Base-by-base conservation (phyloP, 2,888 invertebrate species). In the Drosophila acutilabella region DNA sequence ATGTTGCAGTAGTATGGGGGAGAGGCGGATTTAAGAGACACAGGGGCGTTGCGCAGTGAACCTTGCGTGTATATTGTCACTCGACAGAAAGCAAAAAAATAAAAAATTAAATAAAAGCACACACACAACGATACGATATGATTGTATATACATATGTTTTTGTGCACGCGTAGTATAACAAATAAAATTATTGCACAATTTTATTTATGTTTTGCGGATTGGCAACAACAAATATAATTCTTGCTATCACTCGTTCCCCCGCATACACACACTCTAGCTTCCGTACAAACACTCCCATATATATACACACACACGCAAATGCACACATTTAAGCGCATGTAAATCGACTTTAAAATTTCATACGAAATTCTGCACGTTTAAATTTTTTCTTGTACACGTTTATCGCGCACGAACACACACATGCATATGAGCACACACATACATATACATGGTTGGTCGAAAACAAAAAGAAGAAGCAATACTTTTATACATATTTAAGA, bases 21-120 rank as follows among this genome's bases (percentile, higher is more conserved):
- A 52, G 16, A 59, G 65, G 50, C 30, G 48, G 26, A 52, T 53
- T 54, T 56, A 48, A 54, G 58, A 54, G 64, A 65, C 48, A 62
- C 64, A 78, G 80, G 68, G 71, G 71, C 83, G 81, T 86, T 82
- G 81, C 87, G 81, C 87, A 86, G 86, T 86, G 81, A 86, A 86
- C 81, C 81, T 82, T 86, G 81, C 86, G 81, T 86, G 78, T 70
- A 73, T 64, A 56, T 78, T 75, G 74, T 77, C 74, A 74, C 56
- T 74, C 48, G 60, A 23, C 45, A 44, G 38, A 53, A 41, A 65
- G 47, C 40, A 36, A 41, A 42, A 57, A 69, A 61, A 30, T 30
- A 30, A 30, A 30, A 30, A 30, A 30, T 30, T 61, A 60, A 62
- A 48, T 62, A 56, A 54, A 48, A 64, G 62, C 40, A 73, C 52